A percentile compares a stretch with the other conserved stretches of the same genome.
Evolutionary conservation across 2,888 invertebrate species (phyloP).

Genomic region (Platypus cylindrus): DNA sequence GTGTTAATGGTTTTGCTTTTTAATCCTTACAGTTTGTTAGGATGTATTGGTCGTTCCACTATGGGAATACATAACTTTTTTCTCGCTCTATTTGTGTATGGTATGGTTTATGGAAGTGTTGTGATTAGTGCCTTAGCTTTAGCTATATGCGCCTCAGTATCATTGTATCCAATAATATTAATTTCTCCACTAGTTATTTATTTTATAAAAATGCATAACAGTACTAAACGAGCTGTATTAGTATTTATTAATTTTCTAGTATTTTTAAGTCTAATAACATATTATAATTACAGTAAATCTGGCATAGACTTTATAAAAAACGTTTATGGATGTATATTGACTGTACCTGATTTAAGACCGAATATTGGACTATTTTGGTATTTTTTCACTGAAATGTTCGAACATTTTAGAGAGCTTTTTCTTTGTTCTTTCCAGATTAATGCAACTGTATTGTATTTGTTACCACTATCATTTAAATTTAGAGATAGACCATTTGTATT

Average conservation of each 20-base stretch:
- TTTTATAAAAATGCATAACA: conserved; percentile 43
- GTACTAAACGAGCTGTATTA: conserved; percentile 33
- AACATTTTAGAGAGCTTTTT: conserved; percentile 92
- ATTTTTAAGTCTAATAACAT: conserved; percentile 15
- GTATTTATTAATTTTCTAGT: conserved; percentile 22
- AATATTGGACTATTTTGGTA: conserved; percentile 99
- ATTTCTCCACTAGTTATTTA: conserved; percentile 71
- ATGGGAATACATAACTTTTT: conserved; percentile 83
- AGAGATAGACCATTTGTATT: conserved; percentile 68
- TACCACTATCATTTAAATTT: conserved; percentile 73
- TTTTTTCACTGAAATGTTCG: conserved; percentile 99
- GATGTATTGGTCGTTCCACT: conserved; percentile 80
- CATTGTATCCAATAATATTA: conserved; percentile 69
- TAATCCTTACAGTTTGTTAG: conserved; percentile 78
- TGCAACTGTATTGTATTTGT: conserved; percentile 77
- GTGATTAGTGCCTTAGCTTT: conserved; percentile 52
- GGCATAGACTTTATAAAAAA: conserved; percentile 33
- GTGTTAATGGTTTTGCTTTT: conserved; percentile 71
- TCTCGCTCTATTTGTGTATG: conserved; percentile 50
- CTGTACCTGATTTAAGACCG: conserved; percentile 87
- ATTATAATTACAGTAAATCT: conserved; percentile 18
- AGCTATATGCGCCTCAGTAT: conserved; percentile 69
- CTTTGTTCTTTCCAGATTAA: conserved; percentile 96
- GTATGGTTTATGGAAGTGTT: conserved; percentile 38
- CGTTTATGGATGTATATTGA: conserved; percentile 50